Conservation (phyloP, 2,113 vertebrate species). For the Erythrocebus patas region DNA sequence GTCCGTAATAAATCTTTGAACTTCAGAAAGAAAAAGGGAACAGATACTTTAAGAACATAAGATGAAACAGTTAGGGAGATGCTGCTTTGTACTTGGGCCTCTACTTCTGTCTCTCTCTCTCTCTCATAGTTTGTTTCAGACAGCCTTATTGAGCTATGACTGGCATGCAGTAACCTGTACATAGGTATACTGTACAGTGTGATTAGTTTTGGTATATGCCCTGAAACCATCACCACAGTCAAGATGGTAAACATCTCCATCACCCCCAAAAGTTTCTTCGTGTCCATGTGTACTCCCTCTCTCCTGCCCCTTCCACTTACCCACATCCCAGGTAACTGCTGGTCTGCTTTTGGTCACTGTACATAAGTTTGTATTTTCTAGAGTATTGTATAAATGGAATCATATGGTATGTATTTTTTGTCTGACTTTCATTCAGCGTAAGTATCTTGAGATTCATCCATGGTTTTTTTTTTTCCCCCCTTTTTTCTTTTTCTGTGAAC, state of each 20-base stretch:
- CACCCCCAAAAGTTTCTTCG: neutral
- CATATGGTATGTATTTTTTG: neutral
- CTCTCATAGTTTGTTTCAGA: neutral
- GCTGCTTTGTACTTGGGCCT: neutral
- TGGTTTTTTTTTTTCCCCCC: neutral
- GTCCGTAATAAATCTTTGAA: slow-evolving; percentile 26
- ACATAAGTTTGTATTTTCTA: slow-evolving; percentile 18
- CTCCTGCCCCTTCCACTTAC: neutral
- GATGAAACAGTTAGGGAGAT: neutral
- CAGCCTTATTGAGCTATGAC: neutral
- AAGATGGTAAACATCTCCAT: neutral
- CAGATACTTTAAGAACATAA: neutral
- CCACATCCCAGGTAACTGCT: neutral
- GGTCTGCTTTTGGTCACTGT: neutral
- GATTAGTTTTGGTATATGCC: neutral
- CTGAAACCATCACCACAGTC: neutral
- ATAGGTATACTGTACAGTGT: neutral
- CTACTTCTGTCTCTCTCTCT: neutral
- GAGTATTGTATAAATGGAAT: neutral
- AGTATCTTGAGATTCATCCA: neutral
- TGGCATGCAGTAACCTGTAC: neutral
- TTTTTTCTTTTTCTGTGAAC: too few relatives aligned
- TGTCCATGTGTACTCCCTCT: neutral
- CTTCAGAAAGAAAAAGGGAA: slow-evolving; percentile 13
- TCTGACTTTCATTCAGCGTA: neutral